Evolutionary conservation across 1,140 invertebrate species (phyloP).

Genomic region (Tribolium madens): DNA sequence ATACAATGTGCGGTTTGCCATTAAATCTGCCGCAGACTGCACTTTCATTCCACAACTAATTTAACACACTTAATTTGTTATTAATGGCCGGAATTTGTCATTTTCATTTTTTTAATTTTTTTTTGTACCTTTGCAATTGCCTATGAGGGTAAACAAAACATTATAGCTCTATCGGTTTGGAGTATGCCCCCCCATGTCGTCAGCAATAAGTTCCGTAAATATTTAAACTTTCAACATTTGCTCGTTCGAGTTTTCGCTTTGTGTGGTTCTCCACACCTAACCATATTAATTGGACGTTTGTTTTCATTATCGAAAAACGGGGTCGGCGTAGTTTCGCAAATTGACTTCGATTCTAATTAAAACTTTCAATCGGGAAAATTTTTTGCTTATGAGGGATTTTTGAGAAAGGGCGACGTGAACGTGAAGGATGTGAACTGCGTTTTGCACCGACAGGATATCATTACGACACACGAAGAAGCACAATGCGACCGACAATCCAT

Average conservation of each 20-base stretch:
- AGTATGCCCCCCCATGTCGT: conserved; percentile 4
- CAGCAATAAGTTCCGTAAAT: conserved; percentile 38
- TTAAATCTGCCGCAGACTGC: background rate
- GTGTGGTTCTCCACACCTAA: conserved; percentile 29
- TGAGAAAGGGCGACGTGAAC: background rate
- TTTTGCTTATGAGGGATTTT: background rate
- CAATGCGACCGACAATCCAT: conserved; percentile 42
- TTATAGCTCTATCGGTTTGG: conserved; percentile 28
- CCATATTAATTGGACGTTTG: conserved; percentile 35
- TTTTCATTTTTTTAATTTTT: background rate
- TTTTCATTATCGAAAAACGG: conserved; percentile 31
- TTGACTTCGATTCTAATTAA: conserved; percentile 24
- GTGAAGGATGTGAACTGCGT: conserved; percentile 22
- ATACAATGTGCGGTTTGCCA: background rate
- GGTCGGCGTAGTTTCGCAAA: conserved; percentile 25
- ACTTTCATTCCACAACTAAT: background rate
- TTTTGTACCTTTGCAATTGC: no score
- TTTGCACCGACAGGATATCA: conserved; percentile 41
- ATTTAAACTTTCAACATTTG: conserved; percentile 42
- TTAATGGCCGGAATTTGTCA: background rate
- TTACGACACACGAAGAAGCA: conserved; percentile 44
- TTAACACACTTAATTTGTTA: background rate
- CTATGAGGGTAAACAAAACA: conserved; percentile 7
- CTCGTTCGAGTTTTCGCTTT: conserved; percentile 22
- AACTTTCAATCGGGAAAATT: conserved; percentile 18